These are phyloP conservation scores for Potorous gilbertii DNA, from an alignment of 2,797 vertebrate genomes.

Conservation along the genomic window DNA sequence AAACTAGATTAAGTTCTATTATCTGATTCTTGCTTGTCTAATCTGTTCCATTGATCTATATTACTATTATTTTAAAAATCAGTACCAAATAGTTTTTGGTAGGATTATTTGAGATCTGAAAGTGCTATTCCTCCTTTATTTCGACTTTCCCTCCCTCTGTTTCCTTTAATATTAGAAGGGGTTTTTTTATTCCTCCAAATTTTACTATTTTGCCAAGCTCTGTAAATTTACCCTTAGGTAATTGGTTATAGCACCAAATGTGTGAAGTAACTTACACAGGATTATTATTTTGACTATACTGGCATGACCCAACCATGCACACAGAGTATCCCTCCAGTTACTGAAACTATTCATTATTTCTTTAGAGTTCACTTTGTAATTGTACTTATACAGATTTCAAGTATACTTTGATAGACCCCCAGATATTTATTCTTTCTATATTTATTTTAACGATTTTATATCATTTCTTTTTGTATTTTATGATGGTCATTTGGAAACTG, in stretches of 20 bases:
- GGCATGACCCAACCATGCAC: neutral
- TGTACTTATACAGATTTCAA: neutral
- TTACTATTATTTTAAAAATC: neutral
- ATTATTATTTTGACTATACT: neutral
- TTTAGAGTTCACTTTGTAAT: neutral
- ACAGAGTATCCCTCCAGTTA: neutral
- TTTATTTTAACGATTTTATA: too few species aligned
- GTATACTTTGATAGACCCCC: too few species aligned
- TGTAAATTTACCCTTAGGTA: neutral
- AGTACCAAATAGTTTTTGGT: neutral
- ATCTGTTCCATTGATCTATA: neutral
- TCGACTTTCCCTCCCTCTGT: neutral
- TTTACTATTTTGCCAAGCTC: neutral
- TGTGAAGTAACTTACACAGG: neutral
- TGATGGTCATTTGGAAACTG: too few species aligned
- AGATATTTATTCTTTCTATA: too few species aligned
- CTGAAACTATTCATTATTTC: neutral
- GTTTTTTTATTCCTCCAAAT: neutral
- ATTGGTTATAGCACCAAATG: neutral
- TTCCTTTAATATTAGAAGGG: neutral
- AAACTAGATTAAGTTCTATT: neutral
- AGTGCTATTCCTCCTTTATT: neutral
- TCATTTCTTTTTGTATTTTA: too few species aligned
- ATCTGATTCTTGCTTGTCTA: neutral
- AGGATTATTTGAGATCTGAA: neutral